phyloP scores from a whole-genome alignment of 2,888 invertebrate species.

The Lasiommata megera region DNA sequence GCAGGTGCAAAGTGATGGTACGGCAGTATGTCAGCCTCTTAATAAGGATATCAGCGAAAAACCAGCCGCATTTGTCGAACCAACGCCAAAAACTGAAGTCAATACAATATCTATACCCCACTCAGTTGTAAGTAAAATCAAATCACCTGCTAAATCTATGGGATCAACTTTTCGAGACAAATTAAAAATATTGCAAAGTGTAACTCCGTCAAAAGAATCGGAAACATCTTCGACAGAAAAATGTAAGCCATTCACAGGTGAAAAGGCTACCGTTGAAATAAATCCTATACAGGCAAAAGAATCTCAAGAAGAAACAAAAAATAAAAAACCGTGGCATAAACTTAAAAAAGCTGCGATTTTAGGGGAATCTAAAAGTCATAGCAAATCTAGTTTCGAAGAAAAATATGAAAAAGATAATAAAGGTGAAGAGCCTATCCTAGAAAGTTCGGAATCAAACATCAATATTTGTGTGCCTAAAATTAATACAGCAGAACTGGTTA shows the following conservation, averaged over 20 bases:
- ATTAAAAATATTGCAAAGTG: conserved; percentile 70
- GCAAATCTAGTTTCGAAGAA: conserved; percentile 61
- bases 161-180: conserved; percentile 75
- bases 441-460: conserved; percentile 47
- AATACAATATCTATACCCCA: conserved; percentile 75
- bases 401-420: conserved; percentile 49
- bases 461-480: conserved; percentile 64
- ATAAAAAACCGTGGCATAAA: conserved; percentile 87
- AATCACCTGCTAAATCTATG: conserved; percentile 74
- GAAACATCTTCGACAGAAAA: conserved; percentile 52
- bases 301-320: conserved; percentile 59
- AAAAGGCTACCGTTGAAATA: conserved; percentile 60
- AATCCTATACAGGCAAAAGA: conserved; percentile 52
- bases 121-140: conserved; percentile 77
- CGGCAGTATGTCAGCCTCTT: conserved; percentile 69
- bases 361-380: conserved; percentile 72
- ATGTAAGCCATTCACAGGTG: conserved; percentile 46
- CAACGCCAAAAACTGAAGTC: conserved; percentile 70
- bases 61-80: conserved; percentile 69
- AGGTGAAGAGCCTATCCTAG: conserved; percentile 41
- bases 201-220: conserved; percentile 52
- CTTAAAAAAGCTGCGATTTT: conserved; percentile 87
- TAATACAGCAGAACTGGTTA: conserved; percentile 72
- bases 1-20: conserved; percentile 79
- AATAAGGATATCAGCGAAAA: conserved; percentile 67